Conservation (phyloP, 2,797 vertebrate species). For the Microcaecilia unicolor region DNA sequence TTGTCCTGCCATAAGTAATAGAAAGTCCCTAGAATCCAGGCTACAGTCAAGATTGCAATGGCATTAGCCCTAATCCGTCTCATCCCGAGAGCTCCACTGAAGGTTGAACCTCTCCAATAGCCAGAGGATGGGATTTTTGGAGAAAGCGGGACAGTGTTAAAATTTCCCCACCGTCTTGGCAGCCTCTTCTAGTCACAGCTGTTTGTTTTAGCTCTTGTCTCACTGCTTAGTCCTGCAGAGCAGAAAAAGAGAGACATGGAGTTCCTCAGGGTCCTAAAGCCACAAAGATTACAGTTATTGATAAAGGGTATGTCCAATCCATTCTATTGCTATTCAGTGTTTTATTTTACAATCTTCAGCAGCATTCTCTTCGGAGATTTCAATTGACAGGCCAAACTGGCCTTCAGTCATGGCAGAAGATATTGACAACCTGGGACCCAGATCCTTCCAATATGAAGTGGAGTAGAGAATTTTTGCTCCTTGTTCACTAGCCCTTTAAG, state of each 20-base stretch:
- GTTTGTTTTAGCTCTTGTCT: constrained; percentile 39
- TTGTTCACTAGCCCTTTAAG: no score
- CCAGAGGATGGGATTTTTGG: constrained; percentile 2
- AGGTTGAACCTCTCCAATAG: constrained; percentile 15
- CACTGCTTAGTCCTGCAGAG: constrained; percentile 42
- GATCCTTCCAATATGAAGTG: no score
- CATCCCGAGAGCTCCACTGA: constrained; percentile 69
- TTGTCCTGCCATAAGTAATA: constrained; percentile 99
- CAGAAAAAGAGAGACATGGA: constrained; percentile 18
- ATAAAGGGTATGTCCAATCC: no score
- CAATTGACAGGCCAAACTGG: no score
- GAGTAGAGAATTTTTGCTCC: no score
- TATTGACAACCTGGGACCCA: no score
- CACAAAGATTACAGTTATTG: no score
- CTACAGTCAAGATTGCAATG: constrained; percentile 92
- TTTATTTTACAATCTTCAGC: no score
- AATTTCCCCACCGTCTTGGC: neutral
- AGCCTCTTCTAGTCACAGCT: no score
- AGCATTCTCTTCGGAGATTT: no score
- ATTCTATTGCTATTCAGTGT: no score
- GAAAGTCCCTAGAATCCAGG: constrained; percentile 96
- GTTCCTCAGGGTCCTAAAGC: constrained; percentile 59
- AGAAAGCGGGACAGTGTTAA: constrained; percentile 6
- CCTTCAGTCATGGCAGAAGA: no score
- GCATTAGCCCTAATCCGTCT: constrained; percentile 95